These are phyloP conservation scores for Mimas tiliae DNA, from an alignment of 2,888 invertebrate species.

Conservation along the genomic window DNA sequence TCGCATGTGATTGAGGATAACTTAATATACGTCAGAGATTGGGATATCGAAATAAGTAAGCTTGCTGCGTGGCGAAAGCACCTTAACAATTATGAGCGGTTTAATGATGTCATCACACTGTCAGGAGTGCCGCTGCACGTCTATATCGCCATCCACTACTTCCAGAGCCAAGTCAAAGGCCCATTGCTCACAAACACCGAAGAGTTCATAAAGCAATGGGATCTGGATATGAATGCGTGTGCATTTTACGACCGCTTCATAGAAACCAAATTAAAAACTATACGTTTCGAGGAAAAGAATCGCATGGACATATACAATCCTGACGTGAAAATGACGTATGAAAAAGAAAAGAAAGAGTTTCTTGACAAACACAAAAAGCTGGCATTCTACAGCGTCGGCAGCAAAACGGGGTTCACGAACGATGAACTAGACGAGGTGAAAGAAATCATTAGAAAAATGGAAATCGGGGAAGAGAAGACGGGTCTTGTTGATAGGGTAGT, in stretches of 20 bases:
- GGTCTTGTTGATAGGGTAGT: constrained; percentile 28
- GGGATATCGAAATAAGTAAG: neutral
- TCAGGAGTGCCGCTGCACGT: constrained; percentile 25
- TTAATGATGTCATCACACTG: constrained; percentile 16
- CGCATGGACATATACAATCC: constrained; percentile 28
- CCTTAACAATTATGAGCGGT: neutral
- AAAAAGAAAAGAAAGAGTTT: constrained; percentile 29
- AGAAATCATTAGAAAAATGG: constrained; percentile 18
- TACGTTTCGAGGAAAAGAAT: constrained; percentile 30
- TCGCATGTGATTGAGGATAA: constrained; percentile 4
- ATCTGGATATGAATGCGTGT: constrained; percentile 26
- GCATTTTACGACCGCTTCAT: constrained; percentile 29
- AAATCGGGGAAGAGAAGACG: constrained; percentile 29
- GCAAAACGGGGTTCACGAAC: neutral
- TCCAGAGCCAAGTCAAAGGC: constrained; percentile 28
- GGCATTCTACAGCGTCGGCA: constrained; percentile 28
- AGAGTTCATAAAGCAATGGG: constrained; percentile 26
- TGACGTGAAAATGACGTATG: constrained; percentile 26
- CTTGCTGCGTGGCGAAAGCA: neutral
- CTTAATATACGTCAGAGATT: constrained; percentile 15
- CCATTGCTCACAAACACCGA: neutral
- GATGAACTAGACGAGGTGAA: constrained; percentile 20
- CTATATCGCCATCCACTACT: constrained; percentile 28
- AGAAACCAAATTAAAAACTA: constrained; percentile 29
- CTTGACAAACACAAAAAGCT: constrained; percentile 29